phyloP scores from a whole-genome alignment of 2,113 vertebrate genomes.

The Neopipo cinnamomea region DNA sequence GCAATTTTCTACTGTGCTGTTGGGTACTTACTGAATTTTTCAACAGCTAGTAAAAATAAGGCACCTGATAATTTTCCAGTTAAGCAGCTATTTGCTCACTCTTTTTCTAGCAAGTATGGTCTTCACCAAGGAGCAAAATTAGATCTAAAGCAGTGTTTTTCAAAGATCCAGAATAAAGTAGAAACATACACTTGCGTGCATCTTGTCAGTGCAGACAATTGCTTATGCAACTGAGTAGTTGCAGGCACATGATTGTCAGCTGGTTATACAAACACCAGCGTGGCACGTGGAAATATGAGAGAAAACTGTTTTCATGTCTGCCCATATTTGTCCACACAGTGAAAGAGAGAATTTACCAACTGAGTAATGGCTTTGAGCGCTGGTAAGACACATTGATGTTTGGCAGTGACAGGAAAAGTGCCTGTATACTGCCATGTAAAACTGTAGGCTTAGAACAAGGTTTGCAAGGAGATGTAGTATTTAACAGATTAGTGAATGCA shows the following conservation, averaged over 20 bases:
- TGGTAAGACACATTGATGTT: neutral
- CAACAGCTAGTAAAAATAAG: constrained; percentile 11
- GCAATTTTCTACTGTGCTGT: constrained; percentile 17
- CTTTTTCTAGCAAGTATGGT: neutral
- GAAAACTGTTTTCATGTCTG: neutral
- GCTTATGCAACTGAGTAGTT: neutral
- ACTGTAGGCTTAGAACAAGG: neutral
- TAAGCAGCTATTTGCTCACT: neutral
- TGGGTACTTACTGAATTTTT: neutral
- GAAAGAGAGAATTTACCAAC: neutral
- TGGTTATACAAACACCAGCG: neutral
- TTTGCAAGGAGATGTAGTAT: neutral
- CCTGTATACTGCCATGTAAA: neutral
- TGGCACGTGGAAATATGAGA: neutral
- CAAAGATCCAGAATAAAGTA: neutral
- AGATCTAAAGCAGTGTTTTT: neutral
- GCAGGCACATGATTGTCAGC: neutral
- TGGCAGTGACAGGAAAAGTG: neutral
- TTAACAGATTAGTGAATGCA: neutral
- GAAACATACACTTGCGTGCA: neutral
- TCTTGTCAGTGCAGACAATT: neutral
- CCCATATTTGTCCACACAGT: neutral
- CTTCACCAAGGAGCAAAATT: neutral
- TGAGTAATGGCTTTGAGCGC: neutral
- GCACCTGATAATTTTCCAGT: neutral